Conservation (phyloP, 2,888 invertebrate species). For the Brachynemurus nebulosus region DNA sequence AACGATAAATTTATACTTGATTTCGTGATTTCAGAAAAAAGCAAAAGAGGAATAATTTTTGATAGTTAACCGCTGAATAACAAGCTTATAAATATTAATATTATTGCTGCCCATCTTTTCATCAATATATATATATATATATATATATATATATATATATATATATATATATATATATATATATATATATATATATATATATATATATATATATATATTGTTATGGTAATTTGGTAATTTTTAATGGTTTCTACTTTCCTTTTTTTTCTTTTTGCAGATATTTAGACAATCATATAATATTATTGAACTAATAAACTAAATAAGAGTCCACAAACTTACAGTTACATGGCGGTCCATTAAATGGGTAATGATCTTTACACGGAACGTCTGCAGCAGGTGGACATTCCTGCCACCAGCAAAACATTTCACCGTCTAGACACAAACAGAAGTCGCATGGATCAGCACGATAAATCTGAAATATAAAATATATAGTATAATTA, state of each 20-base stretch:
- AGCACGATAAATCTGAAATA: constrained; percentile 40
- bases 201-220: background rate
- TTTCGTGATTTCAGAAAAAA: too few relatives aligned
- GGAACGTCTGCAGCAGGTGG: constrained; percentile 32
- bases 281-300: too few relatives aligned
- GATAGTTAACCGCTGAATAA: too few relatives aligned
- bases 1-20: too few relatives aligned
- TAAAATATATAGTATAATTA: constrained; percentile 15
- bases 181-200: background rate
- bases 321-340: too few relatives aligned
- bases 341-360: constrained; percentile 26
- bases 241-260: background rate
- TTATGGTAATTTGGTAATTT: background rate
- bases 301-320: too few relatives aligned
- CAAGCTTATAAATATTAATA: too few relatives aligned
- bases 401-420: constrained; percentile 52
- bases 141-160: background rate
- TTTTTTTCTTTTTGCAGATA: too few relatives aligned
- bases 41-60: too few relatives aligned
- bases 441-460: constrained; percentile 49
- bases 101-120: too few relatives aligned
- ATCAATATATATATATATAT: background rate
- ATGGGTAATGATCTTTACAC: constrained; percentile 30
- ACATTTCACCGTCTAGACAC: constrained; percentile 49
- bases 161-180: background rate